Percentiles rank a stretch among this genome's conserved stretches.
Conservation (phyloP, 2,888 invertebrate species). For the Cantharis lateralis region DNA sequence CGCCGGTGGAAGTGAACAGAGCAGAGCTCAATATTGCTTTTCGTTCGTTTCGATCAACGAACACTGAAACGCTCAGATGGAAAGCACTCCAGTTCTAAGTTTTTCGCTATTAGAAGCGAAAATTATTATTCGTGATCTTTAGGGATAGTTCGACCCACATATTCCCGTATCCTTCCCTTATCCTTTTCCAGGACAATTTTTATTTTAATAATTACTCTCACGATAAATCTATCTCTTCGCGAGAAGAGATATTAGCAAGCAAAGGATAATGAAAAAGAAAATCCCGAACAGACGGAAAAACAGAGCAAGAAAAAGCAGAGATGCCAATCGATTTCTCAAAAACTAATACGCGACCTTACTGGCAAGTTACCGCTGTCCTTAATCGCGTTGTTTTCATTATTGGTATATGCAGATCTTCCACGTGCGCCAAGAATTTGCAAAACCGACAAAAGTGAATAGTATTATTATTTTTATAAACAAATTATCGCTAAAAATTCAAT, state of each 20-base stretch:
- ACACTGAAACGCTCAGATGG: slow-evolving; percentile 21
- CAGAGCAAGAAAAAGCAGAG: neutral
- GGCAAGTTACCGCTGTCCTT: neutral
- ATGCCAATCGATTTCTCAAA: neutral
- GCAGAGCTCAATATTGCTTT: slow-evolving; percentile 13
- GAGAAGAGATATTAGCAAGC: neutral
- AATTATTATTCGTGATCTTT: neutral
- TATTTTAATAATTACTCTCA: too few relatives aligned
- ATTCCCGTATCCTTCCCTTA: neutral
- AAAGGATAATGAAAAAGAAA: neutral
- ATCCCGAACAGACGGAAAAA: neutral
- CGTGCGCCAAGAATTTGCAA: neutral
- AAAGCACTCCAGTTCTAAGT: slow-evolving; percentile 16
- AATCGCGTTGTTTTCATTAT: neutral
- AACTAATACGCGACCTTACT: neutral
- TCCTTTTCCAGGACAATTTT: neutral
- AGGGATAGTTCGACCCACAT: neutral
- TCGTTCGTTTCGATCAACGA: slow-evolving; percentile 24
- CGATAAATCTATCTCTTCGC: too few relatives aligned
- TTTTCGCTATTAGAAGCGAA: slow-evolving; percentile 13
- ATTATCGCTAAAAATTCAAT: neutral
- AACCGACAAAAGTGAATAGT: neutral
- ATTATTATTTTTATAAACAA: neutral
- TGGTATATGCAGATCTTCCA: neutral
- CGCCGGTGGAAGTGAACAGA: slow-evolving; percentile 3